phyloP scores from a whole-genome alignment of 2,797 vertebrate species.

The Somateria mollissima region DNA sequence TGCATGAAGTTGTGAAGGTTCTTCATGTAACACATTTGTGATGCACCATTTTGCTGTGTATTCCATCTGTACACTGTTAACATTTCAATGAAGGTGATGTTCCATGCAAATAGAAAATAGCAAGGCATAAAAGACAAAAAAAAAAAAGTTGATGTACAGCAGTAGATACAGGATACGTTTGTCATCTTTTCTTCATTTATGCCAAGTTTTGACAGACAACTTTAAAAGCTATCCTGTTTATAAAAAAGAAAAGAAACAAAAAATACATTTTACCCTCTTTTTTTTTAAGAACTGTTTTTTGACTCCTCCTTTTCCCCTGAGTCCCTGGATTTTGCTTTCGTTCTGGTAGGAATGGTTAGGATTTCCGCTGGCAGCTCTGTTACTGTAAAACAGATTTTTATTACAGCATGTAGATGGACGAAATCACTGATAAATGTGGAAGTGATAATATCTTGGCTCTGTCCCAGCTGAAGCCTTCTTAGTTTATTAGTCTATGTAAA shows the following conservation, averaged over 20 bases:
- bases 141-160: constrained; percentile 20
- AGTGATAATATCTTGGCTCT: constrained; percentile 39
- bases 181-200: constrained; percentile 69
- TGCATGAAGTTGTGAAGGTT: constrained; percentile 83
- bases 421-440: constrained; percentile 43
- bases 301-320: constrained; percentile 24
- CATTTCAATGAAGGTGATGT: constrained; percentile 80
- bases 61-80: constrained; percentile 84
- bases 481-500: constrained; percentile 53
- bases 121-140: constrained; percentile 18
- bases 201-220: constrained; percentile 73
- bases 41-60: constrained; percentile 75
- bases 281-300: constrained; percentile 68
- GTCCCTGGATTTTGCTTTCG: constrained; percentile 55
- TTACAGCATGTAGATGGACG: not conserved
- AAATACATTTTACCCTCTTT: constrained; percentile 37
- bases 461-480: constrained; percentile 40
- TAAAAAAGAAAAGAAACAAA: not conserved
- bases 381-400: constrained; percentile 32
- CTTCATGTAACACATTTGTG: constrained; percentile 75
- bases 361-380: constrained; percentile 40
- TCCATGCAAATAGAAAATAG: constrained; percentile 65
- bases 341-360: constrained; percentile 42
- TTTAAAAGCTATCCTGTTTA: constrained; percentile 48
- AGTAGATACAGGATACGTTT: constrained; percentile 47